A percentile compares a stretch with the other conserved stretches of the same genome.
These are phyloP conservation scores for Catotricha subobsoleta DNA, from an alignment of 2,888 invertebrate species.

Conservation along the genomic window DNA sequence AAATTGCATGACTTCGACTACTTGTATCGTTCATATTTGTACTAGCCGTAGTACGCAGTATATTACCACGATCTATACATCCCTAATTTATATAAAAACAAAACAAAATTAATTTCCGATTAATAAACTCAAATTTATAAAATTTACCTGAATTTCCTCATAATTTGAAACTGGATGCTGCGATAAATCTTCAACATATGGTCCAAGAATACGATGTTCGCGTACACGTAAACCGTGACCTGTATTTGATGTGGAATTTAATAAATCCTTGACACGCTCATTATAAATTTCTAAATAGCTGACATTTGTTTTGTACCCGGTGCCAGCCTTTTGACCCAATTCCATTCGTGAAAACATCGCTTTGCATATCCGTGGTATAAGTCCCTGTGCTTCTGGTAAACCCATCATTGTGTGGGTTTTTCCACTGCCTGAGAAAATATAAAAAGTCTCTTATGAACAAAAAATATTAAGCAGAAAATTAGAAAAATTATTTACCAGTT, in stretches of 20 bases:
- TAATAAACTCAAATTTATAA: too few species aligned
- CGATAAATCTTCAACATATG: constrained; percentile 73
- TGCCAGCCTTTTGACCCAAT: constrained; percentile 60
- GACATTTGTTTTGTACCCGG: constrained; percentile 71
- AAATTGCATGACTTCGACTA: constrained; percentile 80
- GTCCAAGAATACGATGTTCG: constrained; percentile 39
- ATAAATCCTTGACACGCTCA: constrained; percentile 3
- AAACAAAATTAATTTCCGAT: not conserved
- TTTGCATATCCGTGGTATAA: constrained; percentile 74
- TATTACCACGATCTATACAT: constrained; percentile 62
- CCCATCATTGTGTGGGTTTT: constrained; percentile 92
- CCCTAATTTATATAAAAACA: constrained; percentile 43
- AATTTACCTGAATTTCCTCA: constrained; percentile 72
- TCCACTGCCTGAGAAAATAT: constrained; percentile 46
- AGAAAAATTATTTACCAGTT: constrained; percentile 43
- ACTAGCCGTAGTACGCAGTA: constrained; percentile 68
- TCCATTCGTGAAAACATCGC: constrained; percentile 66
- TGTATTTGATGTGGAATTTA: not conserved
- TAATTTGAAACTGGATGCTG: constrained; percentile 74
- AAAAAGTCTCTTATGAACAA: too few species aligned
- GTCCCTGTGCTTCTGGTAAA: constrained; percentile 52
- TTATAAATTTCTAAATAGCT: constrained; percentile 42
- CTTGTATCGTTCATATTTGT: constrained; percentile 88
- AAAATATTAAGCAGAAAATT: too few species aligned
- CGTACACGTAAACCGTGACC: not conserved